Base-by-base conservation (phyloP, 1,140 invertebrate species). In the Aphelinus atriplicis region DNA sequence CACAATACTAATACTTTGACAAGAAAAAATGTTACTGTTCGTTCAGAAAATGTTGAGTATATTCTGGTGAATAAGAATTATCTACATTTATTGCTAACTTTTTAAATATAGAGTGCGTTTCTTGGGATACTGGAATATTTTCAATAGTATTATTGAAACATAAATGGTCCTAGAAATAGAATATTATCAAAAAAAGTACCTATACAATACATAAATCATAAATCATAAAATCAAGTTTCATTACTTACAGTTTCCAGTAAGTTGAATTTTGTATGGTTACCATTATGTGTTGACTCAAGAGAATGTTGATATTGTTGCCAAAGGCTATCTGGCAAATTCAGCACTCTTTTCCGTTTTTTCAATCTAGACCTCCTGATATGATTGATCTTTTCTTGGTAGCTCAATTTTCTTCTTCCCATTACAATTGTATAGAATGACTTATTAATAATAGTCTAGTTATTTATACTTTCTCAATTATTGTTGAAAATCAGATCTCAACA, bases 241-340 rank as follows among this genome's bases (percentile, higher is more conserved):
- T 7, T 62, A 45, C 3, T 58, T 58, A 58, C 57, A 3, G 1
- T 58, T 58, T 58, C 57, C 26, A 26, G 26, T 26, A 26, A 26
- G 26, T 26, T 26, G 26, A 26, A 58, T 6, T 58, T 1, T 42
- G 2, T 7, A 6, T 26, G 43, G 6, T 58, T 3, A 3, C 2
- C n/a, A 42, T 26, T 58, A 3, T 26, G 42, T 45, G 60, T 62
- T 62, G 9, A 5, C 9, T 43, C 42, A 45, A 7, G 43, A 2
- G 43, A 62, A 9, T 62, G 43, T 62, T 5, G 43, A 10, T 64
- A 64, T 50, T 64, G 2, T 64, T 64, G 62, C 46, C 48, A 64
- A 4, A 64, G 47, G 3, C n/a, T 9, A 7, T 50, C 47, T 47
- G 62, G 62, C 10, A 64, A 50, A 51, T 50, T 50, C 26, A 64